A percentile compares a stretch with the other conserved stretches of the same genome.
Evolutionary conservation across 2,113 vertebrate genomes (phyloP).

Genomic region (Melospiza georgiana): DNA sequence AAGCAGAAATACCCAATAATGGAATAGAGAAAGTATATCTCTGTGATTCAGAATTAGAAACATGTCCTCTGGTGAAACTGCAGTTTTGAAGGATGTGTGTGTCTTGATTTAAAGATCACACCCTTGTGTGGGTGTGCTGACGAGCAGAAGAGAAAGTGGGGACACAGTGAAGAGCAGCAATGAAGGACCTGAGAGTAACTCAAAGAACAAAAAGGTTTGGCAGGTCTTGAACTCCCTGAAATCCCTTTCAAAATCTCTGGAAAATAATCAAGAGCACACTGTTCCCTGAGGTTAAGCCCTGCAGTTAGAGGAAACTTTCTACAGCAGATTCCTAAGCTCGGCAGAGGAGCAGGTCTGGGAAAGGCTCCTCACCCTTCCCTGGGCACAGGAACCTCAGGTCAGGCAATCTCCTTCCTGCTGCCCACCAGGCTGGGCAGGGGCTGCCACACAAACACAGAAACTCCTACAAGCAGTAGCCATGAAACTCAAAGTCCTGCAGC

Average conservation of each 20-base stretch:
- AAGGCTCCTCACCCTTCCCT: not conserved
- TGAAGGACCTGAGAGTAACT: not conserved
- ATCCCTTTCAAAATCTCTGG: not conserved
- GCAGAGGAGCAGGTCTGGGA: not conserved
- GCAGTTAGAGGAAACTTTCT: not conserved
- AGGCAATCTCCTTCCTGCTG: not conserved
- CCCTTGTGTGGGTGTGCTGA: not conserved
- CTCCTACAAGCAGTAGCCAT: not conserved
- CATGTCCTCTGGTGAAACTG: not conserved
- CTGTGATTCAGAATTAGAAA: not conserved
- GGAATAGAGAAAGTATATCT: not conserved
- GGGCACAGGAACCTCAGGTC: not conserved
- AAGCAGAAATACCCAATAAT: not conserved
- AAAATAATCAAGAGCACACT: not conserved
- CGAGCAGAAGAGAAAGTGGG: not conserved
- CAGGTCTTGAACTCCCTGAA: not conserved
- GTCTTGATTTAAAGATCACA: not conserved
- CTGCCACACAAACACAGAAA: not conserved
- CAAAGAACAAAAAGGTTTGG: not conserved
- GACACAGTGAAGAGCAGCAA: not conserved
- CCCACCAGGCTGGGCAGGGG: not conserved
- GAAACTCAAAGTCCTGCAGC: not conserved
- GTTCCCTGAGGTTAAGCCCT: not conserved
- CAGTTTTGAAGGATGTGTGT: not conserved
- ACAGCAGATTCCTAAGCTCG: not conserved